Evolutionary conservation across 2,113 vertebrate genomes (phyloP), one percentile per base, ranked within the genome.

Genomic region (Eonycteris spelaea): DNA sequence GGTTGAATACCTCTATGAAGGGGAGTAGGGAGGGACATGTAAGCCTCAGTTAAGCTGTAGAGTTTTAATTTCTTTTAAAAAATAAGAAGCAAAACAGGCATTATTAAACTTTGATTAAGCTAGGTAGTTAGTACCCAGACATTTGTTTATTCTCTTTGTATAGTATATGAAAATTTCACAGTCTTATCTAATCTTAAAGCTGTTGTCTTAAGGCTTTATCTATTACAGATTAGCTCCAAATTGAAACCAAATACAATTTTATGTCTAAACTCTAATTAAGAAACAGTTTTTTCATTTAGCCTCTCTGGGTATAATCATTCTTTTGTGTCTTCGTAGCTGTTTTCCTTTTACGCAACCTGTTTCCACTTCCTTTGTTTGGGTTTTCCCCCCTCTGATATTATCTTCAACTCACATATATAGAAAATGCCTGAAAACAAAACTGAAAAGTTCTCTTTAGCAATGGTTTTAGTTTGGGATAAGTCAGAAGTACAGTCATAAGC

Each of bases 361-460:
- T 96, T 93, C 92, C 59, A 84, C 74, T 95, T 95, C 90, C 90
- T 96, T 97, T 91, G 71, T 97, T 45, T 30, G 73, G 71, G 67
- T 97, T 93, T 88, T 82, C 33, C 83, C 53, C 53, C 53, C 45
- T 86, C 73, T 38, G 45, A 90, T 94, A 70, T 38, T 96, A 78
- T 95, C 91, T 71, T 85, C 28, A 51, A 45, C 40, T 96, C 59
- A 65, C 71, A 57, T 74, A 73, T 61, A 77, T 89, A 96, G 45
- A 96, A 91, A 77, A 80, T 1, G 8, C 77, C 74, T 83, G 51
- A 96, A 96, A 96, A 95, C 77, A 96, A 96, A 94, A 95, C 94
- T 30, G 57, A 94, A 91, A 95, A 89, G 53, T 92, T 94, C 84
- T 96, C 83, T 96, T 91, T 86, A 91, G 40, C 80, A 91, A 24